A percentile compares a stretch with the other conserved stretches of the same genome.
Conservation (phyloP, 1,140 invertebrate species). For the Rhopalosiphum padi region DNA sequence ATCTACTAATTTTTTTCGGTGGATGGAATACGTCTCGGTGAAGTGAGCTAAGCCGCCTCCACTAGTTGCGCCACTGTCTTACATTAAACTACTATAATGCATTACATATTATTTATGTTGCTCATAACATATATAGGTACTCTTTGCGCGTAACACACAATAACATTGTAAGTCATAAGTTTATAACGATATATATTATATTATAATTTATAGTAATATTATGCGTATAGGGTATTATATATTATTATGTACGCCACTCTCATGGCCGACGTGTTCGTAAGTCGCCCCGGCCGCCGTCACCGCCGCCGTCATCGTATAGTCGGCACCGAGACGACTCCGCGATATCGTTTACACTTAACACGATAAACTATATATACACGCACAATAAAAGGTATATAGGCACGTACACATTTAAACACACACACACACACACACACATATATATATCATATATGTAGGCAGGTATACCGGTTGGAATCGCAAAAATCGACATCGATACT, state of each 20-base stretch:
- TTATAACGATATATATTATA: neutral
- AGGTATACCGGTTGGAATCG: neutral
- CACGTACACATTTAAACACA: neutral
- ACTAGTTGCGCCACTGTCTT: neutral
- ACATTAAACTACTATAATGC: neutral
- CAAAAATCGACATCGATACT: conserved; percentile 1
- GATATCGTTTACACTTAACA: conserved; percentile 5
- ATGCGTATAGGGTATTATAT: neutral
- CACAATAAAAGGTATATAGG: neutral
- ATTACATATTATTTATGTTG: neutral
- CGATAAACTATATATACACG: neutral
- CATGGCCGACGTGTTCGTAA: conserved; percentile 16
- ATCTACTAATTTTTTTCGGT: too few relatives aligned
- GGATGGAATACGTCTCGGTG: neutral
- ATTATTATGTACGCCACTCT: conserved; percentile 1
- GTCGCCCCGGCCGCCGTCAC: neutral
- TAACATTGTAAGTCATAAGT: neutral
- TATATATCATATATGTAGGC: neutral
- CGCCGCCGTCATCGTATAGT: neutral
- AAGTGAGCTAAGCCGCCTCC: neutral
- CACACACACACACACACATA: too few relatives aligned
- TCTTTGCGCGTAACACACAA: neutral
- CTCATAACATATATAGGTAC: neutral
- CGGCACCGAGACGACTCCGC: neutral
- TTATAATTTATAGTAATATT: conserved; percentile 3